These are phyloP conservation scores for Megaceryle maxima DNA, from an alignment of 2,113 vertebrate species.

Conservation along the genomic window DNA sequence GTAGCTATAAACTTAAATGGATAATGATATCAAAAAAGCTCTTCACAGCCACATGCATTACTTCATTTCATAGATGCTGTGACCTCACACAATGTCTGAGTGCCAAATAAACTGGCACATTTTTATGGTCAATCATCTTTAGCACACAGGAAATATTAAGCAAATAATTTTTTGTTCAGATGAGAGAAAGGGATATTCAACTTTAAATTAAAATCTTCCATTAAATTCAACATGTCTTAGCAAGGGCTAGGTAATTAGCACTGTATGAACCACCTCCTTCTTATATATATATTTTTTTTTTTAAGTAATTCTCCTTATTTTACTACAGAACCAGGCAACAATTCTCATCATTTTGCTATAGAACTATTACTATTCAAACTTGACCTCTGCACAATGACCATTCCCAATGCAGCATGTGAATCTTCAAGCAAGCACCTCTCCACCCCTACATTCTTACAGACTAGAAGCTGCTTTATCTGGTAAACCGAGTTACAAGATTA, in stretches of 20 bases:
- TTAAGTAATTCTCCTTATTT: not conserved
- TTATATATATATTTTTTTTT: not conserved
- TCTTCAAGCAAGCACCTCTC: not conserved
- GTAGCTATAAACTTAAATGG: not conserved
- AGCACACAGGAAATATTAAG: not conserved
- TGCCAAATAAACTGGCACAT: not conserved
- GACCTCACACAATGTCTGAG: not conserved
- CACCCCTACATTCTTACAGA: not conserved
- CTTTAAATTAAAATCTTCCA: not conserved
- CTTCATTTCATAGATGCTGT: not conserved
- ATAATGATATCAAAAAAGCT: not conserved
- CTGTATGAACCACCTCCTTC: not conserved
- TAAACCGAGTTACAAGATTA: not conserved
- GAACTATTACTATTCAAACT: not conserved
- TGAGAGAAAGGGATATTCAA: not conserved
- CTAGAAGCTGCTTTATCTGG: not conserved
- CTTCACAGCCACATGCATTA: not conserved
- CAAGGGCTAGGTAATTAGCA: not conserved
- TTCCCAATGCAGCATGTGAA: rapidly evolving
- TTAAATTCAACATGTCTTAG: not conserved
- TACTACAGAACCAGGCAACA: not conserved
- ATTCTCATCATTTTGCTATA: not conserved
- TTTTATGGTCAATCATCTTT: not conserved
- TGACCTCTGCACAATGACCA: not conserved
- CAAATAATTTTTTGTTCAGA: not conserved